Base-by-base conservation (phyloP, 2,888 invertebrate genomes). In the Oligia fasciuncula region DNA sequence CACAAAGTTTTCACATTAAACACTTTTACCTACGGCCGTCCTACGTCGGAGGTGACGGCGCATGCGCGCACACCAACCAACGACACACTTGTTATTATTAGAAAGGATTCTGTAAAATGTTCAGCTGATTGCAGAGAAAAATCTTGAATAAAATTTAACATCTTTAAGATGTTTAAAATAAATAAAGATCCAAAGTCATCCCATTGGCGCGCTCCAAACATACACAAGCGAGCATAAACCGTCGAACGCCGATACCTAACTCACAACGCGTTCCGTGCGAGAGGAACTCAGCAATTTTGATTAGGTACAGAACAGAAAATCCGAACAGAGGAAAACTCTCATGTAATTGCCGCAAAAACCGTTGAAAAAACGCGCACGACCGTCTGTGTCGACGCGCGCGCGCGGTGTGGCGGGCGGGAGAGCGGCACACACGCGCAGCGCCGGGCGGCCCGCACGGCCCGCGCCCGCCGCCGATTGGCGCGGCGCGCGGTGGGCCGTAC, bases 1-100 rank as follows among this genome's bases (percentile, higher is more conserved):
- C 92, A 91, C 91, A 91, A 94, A 94, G 90, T 94, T 94, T 94
- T 91, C 93, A 93, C 94, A 94, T 94, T 92, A 91, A 93, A 90
- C 93, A 94, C 93, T 92, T 91, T 91, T 91, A 90, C 91, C 91
- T 90, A 89, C 90, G 88, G 89, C 85, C 90, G 86, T 86, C 83
- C 89, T 89, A 89, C 88, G 87, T 86, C 19, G 70, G 87, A 87
- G 80, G 76, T 78, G 84, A 85, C 78, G 79, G 87, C 93, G 93
- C 94, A 93, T 93, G 93, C 94, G 94, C 86, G 51, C 75, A 69
- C 60, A 72, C 60, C 77, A 73, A 81, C 83, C 85, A 81, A 86
- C 84, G 68, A 83, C 88, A 88, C 91, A 92, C 91, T 92, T 91
- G 91, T 91, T 92, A 90, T 88, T 81, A 87, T 85, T 85, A 79